These are phyloP conservation scores for Carpatolechia fugitivella DNA, from an alignment of 2,888 invertebrate species.

Conservation along the genomic window DNA sequence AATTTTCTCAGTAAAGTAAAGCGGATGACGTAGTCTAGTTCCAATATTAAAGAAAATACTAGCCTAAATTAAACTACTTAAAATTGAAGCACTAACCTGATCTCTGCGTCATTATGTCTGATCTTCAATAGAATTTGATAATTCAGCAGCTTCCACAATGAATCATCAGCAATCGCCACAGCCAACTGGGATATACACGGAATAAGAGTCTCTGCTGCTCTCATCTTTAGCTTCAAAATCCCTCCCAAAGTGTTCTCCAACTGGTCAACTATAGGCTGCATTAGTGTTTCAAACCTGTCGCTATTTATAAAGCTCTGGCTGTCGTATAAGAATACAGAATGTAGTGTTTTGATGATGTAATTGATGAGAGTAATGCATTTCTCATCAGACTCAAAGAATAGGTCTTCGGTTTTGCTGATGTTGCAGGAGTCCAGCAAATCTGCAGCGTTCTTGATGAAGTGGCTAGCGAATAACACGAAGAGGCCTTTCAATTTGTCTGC, in stretches of 20 bases:
- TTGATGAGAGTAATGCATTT: conserved; percentile 82
- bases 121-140: conserved; percentile 94
- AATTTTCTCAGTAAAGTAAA: too few relatives aligned
- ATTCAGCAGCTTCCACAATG: conserved; percentile 93
- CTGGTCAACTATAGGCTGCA: conserved; percentile 94
- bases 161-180: conserved; percentile 89
- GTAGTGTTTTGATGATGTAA: conserved; percentile 86
- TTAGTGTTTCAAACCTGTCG: conserved; percentile 89
- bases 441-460: conserved; percentile 90
- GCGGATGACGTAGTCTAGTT: too few relatives aligned
- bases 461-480: conserved; percentile 93
- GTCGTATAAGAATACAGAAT: conserved; percentile 89
- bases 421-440: conserved; percentile 85
- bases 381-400: conserved; percentile 75
- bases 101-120: conserved; percentile 85
- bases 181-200: conserved; percentile 91
- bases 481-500: conserved; percentile 91
- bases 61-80: too few relatives aligned
- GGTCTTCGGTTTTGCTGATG: conserved; percentile 71
- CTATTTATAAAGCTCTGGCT: conserved; percentile 90
- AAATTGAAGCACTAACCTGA: conserved; percentile 78
- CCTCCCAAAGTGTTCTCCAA: conserved; percentile 87
- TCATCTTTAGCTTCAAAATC: conserved; percentile 77
- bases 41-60: too few relatives aligned
- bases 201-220: conserved; percentile 82